A percentile compares a stretch with the other conserved stretches of the same genome.
phyloP scores from a whole-genome alignment of 2,888 invertebrate genomes.

The Eledona agricola region DNA sequence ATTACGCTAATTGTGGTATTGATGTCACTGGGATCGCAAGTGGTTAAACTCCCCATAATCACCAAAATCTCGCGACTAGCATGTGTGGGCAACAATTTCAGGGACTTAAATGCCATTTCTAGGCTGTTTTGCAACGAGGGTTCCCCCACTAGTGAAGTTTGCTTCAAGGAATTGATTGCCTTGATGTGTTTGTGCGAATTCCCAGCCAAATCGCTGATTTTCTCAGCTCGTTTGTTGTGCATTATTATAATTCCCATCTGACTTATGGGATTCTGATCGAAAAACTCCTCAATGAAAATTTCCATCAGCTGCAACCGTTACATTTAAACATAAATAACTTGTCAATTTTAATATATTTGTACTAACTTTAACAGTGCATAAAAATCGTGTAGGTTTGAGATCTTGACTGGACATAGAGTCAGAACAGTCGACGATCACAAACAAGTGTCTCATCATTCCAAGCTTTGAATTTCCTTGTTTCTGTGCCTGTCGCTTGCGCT shows the following conservation, averaged over 20 bases:
- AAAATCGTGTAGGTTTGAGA: constrained; percentile 89
- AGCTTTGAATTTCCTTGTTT: constrained; percentile 82
- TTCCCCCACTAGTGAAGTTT: constrained; percentile 83
- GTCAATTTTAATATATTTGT: no score
- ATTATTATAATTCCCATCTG: constrained; percentile 93
- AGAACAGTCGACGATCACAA: constrained; percentile 91
- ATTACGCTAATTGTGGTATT: constrained; percentile 79
- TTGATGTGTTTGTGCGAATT: constrained; percentile 83
- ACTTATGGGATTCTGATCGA: constrained; percentile 98
- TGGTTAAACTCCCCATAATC: constrained; percentile 92
- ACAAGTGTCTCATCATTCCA: constrained; percentile 98
- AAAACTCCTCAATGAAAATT: constrained; percentile 94
- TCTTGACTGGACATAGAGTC: constrained; percentile 95
- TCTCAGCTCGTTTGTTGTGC: constrained; percentile 94
- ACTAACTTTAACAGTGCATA: constrained; percentile 85
- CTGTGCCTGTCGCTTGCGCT: constrained; percentile 77
- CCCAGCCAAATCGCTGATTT: constrained; percentile 89
- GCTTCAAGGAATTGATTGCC: constrained; percentile 70
- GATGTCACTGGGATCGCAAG: constrained; percentile 97
- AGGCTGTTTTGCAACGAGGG: constrained; percentile 96
- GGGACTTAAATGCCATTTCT: constrained; percentile 83
- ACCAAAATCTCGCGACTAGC: constrained; percentile 94
- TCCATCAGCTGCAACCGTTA: constrained; percentile 86
- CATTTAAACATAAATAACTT: no score
- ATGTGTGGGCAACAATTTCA: constrained; percentile 91